These are phyloP conservation scores for Pristionchus entomophagus DNA, from an alignment of 2,888 invertebrate species.

Conservation along the genomic window DNA sequence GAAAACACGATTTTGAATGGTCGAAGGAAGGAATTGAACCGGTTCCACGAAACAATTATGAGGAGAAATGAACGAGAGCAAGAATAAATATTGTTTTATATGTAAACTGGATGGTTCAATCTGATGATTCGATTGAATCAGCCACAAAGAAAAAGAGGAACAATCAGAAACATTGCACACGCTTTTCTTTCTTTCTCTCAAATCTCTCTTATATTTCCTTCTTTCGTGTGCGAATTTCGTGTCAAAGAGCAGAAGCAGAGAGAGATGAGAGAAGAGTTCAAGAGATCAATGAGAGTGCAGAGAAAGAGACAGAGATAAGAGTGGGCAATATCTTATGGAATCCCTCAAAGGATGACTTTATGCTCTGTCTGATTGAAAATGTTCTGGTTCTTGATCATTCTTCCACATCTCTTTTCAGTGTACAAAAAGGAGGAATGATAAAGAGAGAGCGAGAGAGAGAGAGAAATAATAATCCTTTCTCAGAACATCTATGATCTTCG, in stretches of 20 bases:
- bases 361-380: not conserved
- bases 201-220: not conserved
- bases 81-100: too few species aligned
- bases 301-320: too few species aligned
- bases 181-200: not conserved
- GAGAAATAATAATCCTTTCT: not conserved
- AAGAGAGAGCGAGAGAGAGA: too few species aligned
- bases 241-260: constrained; percentile 12
- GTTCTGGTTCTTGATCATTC: not conserved
- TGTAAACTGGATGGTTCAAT: not conserved
- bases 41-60: too few species aligned
- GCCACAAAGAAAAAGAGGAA: too few species aligned
- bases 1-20: too few species aligned
- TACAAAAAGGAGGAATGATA: too few species aligned
- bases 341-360: too few species aligned
- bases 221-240: not conserved
- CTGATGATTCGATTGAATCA: not conserved
- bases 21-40: too few species aligned
- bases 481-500: not conserved
- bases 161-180: not conserved
- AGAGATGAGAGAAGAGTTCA: not conserved
- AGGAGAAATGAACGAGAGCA: not conserved
- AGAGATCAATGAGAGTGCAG: not conserved
- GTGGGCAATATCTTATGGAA: too few species aligned
- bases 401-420: not conserved